These are phyloP conservation scores for Unio pictorum DNA, from an alignment of 2,888 invertebrate genomes.

Conservation along the genomic window DNA sequence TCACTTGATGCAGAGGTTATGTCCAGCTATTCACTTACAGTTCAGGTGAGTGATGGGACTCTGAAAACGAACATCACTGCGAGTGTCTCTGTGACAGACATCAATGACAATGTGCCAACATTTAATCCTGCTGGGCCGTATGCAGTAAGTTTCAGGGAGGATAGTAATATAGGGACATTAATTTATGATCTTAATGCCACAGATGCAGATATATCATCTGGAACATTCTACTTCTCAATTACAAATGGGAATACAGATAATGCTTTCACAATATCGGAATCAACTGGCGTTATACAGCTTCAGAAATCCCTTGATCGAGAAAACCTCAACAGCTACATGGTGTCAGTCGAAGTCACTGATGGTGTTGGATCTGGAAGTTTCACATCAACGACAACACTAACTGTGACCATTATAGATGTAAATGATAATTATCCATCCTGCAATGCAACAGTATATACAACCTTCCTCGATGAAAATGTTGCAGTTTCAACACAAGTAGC, in stretches of 20 bases:
- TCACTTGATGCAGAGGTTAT: constrained; percentile 48
- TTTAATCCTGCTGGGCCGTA: constrained; percentile 43
- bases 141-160: constrained; percentile 24
- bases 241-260: constrained; percentile 39
- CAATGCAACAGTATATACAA: constrained; percentile 23
- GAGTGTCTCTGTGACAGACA: constrained; percentile 43
- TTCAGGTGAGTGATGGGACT: constrained; percentile 73
- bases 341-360: constrained; percentile 45
- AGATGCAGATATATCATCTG: constrained; percentile 44
- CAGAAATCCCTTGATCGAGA: constrained; percentile 43
- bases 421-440: constrained; percentile 55
- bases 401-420: constrained; percentile 42
- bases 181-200: constrained; percentile 43
- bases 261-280: constrained; percentile 43
- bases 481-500: constrained; percentile 21
- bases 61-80: constrained; percentile 91
- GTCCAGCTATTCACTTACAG: constrained; percentile 32
- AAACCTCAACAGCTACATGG: constrained; percentile 29
- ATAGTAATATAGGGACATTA: constrained; percentile 30
- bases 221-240: constrained; percentile 42
- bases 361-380: constrained; percentile 21
- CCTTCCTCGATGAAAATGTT: constrained; percentile 22
- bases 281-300: constrained; percentile 43
- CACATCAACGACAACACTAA: constrained; percentile 41
- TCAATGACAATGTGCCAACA: constrained; percentile 52